A percentile compares a stretch with the other conserved stretches of the same genome.
phyloP scores from a whole-genome alignment of 2,113 vertebrate species.

The Sterna hirundo region DNA sequence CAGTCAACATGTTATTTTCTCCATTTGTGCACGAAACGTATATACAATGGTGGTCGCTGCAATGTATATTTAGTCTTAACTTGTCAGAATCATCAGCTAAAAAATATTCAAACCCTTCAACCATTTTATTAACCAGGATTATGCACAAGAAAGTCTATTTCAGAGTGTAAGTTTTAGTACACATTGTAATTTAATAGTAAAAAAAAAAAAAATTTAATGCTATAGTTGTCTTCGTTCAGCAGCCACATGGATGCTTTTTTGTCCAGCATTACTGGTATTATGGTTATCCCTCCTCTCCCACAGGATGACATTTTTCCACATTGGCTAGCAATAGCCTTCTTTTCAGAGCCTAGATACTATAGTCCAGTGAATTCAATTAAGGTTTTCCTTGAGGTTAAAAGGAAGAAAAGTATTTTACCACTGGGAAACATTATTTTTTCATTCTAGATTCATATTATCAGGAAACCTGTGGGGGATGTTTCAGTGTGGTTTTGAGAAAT shows the following conservation, averaged over 20 bases:
- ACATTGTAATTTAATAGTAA: constrained; percentile 18
- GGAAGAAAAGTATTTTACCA: background rate
- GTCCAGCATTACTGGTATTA: constrained; percentile 10
- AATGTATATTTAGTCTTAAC: constrained; percentile 49
- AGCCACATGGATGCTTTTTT: background rate
- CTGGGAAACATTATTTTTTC: background rate
- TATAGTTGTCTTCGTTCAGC: background rate
- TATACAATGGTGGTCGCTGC: constrained; percentile 39
- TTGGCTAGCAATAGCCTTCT: background rate
- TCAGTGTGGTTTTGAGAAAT: background rate
- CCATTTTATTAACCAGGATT: constrained; percentile 41
- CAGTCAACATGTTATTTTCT: constrained; percentile 70
- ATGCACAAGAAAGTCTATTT: background rate
- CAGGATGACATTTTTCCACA: constrained; percentile 11
- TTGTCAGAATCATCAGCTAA: constrained; percentile 35
- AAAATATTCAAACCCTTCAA: background rate
- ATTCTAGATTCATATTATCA: background rate
- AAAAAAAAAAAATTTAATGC: background rate
- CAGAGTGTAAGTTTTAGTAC: background rate
- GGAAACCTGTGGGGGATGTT: background rate
- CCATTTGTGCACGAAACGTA: constrained; percentile 57
- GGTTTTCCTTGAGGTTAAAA: background rate
- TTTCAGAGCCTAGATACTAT: background rate
- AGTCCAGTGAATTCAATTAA: background rate
- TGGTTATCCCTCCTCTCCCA: background rate